A percentile compares a stretch with the other conserved stretches of the same genome.
Evolutionary conservation across 2,797 vertebrate genomes (phyloP).

Genomic region (Sebastes oblongus): DNA sequence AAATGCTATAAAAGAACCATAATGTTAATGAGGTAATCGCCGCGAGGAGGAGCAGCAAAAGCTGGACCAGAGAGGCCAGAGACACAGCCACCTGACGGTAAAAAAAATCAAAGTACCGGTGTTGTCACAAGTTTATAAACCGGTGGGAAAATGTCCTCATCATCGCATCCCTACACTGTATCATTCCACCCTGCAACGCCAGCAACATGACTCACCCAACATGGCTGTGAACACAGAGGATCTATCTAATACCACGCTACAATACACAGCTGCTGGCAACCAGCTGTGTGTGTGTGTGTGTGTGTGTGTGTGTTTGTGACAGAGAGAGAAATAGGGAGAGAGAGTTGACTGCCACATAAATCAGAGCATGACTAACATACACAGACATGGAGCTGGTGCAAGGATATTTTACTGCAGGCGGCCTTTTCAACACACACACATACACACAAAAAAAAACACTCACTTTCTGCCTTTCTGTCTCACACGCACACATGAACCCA

Average conservation of each 20-base stretch:
- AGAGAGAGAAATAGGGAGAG: not conserved
- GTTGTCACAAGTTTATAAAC: too few species aligned
- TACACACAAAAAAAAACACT: not conserved
- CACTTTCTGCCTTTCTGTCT: not conserved
- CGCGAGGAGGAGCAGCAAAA: too few species aligned
- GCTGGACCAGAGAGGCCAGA: too few species aligned
- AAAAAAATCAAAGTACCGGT: too few species aligned
- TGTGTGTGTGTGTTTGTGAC: not conserved
- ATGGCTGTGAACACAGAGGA: conserved; percentile 41
- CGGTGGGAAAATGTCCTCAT: too few species aligned
- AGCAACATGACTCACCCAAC: conserved; percentile 53
- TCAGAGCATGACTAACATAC: conserved; percentile 43
- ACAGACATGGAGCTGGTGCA: conserved; percentile 37
- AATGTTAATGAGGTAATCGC: too few species aligned
- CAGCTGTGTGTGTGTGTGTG: conserved; percentile 35
- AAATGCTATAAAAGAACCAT: too few species aligned
- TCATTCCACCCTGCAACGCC: conserved; percentile 28
- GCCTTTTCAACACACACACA: not conserved
- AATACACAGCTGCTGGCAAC: conserved; percentile 50
- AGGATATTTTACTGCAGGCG: conserved; percentile 29
- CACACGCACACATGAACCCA: not conserved
- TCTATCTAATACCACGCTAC: conserved; percentile 44
- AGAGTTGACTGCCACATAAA: conserved; percentile 33
- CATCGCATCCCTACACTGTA: not conserved
- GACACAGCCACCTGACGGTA: too few species aligned